Base-by-base conservation (phyloP, 1,140 invertebrate species). In the Ips typographus region DNA sequence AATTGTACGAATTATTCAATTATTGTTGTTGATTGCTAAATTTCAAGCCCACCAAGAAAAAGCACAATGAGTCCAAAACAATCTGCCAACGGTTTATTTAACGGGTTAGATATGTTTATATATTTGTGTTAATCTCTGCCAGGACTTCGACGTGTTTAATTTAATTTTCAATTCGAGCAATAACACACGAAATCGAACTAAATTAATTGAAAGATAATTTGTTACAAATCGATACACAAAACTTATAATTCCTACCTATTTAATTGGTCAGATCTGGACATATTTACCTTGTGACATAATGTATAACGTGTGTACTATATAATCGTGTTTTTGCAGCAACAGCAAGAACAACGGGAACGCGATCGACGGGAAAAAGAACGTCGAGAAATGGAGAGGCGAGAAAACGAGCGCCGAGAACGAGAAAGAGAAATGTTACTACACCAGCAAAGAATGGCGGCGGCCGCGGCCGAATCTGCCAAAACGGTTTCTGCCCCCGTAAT, bases 341-440 rank as follows among this genome's bases (percentile, higher is more conserved):
- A 86, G 71, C 81, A 85, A n/a, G 84, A 86, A 65, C 82, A 85
- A 43, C 84, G 87, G 43, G 87, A 89, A 62, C 85, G 88, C 79
- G 84, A 90, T 79, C 79, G 88, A 78, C 77, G 89, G 73, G 90
- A 92, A 65, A 85, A 89, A 64, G 90, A 91, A 70, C 85, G 90
- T 56, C 82, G 90, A 3, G 90, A 91, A 76, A 83, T 89, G 66
- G 87, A 91, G 56, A 84, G 89, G 66, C 80, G 89, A 68, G 80
- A 90, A 74, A 71, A 88, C 77, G 82, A 85, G 64, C 68, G 77
- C 67, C 73, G 77, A n/a, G 75, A 78, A 64, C 73, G 77, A 47
- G 83, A 85, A 71, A 77, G 82, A 2, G 86, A 88, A 73, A 81
- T 86, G 47, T 73, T 88, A 66, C 73, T 87, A 67, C 86, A 88